A percentile compares a stretch with the other conserved stretches of the same genome.
Conservation (phyloP, 2,113 vertebrate species). For the Neogobius melanostomus region DNA sequence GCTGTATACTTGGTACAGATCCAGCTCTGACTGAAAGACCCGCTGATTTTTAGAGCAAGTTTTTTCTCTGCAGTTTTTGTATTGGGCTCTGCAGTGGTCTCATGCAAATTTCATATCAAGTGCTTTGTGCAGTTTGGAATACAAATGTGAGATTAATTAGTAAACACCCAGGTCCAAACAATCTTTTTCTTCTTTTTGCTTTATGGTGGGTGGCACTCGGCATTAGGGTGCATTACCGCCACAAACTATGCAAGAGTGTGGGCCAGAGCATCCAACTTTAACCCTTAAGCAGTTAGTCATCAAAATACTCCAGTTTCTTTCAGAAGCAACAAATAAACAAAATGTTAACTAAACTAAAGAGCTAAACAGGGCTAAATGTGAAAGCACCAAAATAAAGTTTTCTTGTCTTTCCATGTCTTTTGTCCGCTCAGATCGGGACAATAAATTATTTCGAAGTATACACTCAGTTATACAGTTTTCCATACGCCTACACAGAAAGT, state of each 20-base stretch:
- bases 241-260: no score
- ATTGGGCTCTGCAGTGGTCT: conserved; percentile 17
- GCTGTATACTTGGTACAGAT: conserved; percentile 27
- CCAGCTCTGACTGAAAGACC: conserved; percentile 44
- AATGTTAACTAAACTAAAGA: no score
- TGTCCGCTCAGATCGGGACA: conserved; percentile 31
- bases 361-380: background rate
- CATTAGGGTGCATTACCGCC: no score
- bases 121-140: background rate
- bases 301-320: no score
- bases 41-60: conserved; percentile 35
- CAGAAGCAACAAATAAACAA: no score
- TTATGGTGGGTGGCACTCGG: no score
- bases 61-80: conserved; percentile 4
- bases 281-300: no score
- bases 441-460: conserved; percentile 51
- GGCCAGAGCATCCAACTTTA: no score
- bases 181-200: no score
- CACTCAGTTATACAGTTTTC: conserved; percentile 34
- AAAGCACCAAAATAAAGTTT: conserved; percentile 22
- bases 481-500: conserved; percentile 30
- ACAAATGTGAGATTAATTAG: background rate
- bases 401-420: conserved; percentile 13
- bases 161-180: background rate
- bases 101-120: background rate